Conservation (phyloP, 1,140 invertebrate species). For the Whitmania pigra region DNA sequence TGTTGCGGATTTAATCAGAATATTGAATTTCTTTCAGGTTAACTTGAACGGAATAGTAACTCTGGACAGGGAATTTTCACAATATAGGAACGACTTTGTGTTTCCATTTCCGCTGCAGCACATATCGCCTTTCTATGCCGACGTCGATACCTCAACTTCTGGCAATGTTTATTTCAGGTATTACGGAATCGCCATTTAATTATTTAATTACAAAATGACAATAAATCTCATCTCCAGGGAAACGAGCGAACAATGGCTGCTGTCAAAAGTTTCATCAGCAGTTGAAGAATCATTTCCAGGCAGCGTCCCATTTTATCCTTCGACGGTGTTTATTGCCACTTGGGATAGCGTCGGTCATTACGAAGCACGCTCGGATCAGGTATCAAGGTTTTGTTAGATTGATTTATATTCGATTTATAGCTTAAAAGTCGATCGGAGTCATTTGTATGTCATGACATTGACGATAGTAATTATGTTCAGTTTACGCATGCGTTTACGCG, state of each 20-base stretch:
- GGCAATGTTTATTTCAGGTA: slow-evolving; percentile 65
- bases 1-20: neutral
- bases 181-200: slow-evolving; percentile 14
- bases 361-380: slow-evolving; percentile 49
- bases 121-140: slow-evolving; percentile 77
- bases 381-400: slow-evolving; percentile 29
- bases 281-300: slow-evolving; percentile 58
- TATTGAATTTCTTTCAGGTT: slow-evolving; percentile 52
- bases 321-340: slow-evolving; percentile 57
- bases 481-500: neutral
- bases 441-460: neutral
- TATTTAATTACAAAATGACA: neutral
- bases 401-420: too few relatives aligned
- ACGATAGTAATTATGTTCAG: neutral
- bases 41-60: slow-evolving; percentile 83
- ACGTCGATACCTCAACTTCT: slow-evolving; percentile 64
- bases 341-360: slow-evolving; percentile 61
- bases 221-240: slow-evolving; percentile 46
- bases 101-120: slow-evolving; percentile 79
- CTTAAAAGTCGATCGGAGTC: neutral
- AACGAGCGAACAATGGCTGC: slow-evolving; percentile 51
- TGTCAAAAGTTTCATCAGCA: slow-evolving; percentile 54
- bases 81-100: slow-evolving; percentile 28
- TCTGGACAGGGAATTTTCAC: slow-evolving; percentile 67
- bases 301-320: slow-evolving; percentile 54